These are phyloP conservation scores for Lutjanus erythropterus DNA, from an alignment of 2,113 vertebrate species.

Conservation along the genomic window DNA sequence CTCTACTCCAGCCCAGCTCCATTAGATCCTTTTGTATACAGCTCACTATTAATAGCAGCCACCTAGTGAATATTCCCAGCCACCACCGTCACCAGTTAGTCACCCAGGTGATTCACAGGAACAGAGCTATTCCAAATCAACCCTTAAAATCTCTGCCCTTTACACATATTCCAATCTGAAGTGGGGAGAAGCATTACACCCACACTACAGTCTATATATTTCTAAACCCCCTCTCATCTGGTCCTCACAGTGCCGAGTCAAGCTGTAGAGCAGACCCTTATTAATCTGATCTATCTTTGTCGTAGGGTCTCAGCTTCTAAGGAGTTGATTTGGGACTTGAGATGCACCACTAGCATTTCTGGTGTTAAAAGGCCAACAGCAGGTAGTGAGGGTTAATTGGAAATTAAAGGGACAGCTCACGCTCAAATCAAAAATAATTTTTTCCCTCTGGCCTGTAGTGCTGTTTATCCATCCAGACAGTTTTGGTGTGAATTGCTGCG, in stretches of 20 bases:
- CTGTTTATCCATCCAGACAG: no score
- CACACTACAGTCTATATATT: background rate
- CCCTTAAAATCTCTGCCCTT: constrained; percentile 52
- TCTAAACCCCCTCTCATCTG: background rate
- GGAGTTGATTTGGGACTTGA: constrained; percentile 68
- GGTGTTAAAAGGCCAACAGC: constrained; percentile 24
- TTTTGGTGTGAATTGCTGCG: no score
- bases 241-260: background rate
- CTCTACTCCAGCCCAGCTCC: background rate
- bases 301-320: constrained; percentile 48
- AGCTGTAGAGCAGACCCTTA: background rate
- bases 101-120: constrained; percentile 15
- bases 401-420: no score
- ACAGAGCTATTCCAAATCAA: constrained; percentile 66
- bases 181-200: background rate
- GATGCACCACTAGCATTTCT: constrained; percentile 39
- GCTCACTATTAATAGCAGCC: constrained; percentile 3
- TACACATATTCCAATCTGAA: background rate
- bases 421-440: no score
- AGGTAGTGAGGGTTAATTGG: constrained; percentile 10
- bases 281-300: constrained; percentile 12
- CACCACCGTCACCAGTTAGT: constrained; percentile 23
- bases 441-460: no score
- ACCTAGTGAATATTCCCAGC: constrained; percentile 48
- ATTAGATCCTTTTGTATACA: background rate